Percentiles rank a stretch among this genome's conserved stretches.
Evolutionary conservation across 2,888 invertebrate species (phyloP).

Genomic region (Adelognathus sp.): DNA sequence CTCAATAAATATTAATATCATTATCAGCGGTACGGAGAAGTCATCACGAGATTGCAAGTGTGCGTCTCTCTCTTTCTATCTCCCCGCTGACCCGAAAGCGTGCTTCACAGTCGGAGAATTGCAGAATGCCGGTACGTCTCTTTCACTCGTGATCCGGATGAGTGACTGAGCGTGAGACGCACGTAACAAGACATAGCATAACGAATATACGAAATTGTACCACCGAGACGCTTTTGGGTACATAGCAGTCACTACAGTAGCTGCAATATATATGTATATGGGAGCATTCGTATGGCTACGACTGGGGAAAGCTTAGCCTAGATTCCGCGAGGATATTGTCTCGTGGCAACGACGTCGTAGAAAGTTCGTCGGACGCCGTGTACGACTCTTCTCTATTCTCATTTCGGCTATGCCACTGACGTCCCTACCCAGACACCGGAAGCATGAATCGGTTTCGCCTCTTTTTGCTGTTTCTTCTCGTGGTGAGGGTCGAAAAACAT

Average conservation of each 20-base stretch:
- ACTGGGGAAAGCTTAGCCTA: slow-evolving; percentile 19
- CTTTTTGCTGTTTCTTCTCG: not conserved
- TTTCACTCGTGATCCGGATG: not conserved
- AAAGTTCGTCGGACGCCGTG: slow-evolving; percentile 32
- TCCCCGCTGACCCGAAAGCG: not conserved
- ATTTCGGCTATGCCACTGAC: not conserved
- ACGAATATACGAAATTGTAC: not conserved
- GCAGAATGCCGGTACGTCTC: not conserved
- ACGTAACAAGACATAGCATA: not conserved
- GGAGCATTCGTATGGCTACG: not conserved
- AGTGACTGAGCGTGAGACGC: not conserved
- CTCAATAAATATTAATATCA: not conserved
- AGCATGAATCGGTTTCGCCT: not conserved
- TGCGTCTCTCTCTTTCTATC: too few relatives aligned
- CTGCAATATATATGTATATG: not conserved
- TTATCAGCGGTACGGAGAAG: not conserved
- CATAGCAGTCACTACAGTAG: not conserved
- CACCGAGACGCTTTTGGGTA: not conserved
- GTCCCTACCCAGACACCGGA: not conserved
- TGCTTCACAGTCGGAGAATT: not conserved
- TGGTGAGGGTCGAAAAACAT: not conserved
- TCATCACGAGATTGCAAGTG: not conserved
- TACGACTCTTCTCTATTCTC: not conserved
- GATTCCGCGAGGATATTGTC: slow-evolving; percentile 40
- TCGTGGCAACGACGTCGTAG: slow-evolving; percentile 23